These are phyloP conservation scores for Habropoda laboriosa DNA, from an alignment of 1,140 invertebrate species.

Conservation along the genomic window DNA sequence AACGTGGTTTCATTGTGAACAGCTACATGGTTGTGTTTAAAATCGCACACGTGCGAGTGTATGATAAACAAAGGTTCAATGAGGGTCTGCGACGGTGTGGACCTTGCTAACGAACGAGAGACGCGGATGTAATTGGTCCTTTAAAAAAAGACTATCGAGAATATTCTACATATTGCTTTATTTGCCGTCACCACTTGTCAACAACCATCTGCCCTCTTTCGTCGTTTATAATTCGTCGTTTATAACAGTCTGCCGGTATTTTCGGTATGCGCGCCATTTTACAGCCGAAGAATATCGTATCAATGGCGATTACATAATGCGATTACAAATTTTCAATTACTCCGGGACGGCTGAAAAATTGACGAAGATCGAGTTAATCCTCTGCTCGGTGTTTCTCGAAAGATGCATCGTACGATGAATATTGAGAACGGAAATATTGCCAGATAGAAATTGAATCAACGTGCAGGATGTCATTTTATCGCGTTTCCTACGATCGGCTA, in stretches of 20 bases:
- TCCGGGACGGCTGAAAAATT: background rate
- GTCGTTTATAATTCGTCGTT: background rate
- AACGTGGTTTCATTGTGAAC: background rate
- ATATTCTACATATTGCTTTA: slow-evolving; percentile 12
- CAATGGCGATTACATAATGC: too few relatives aligned
- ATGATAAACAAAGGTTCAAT: slow-evolving; percentile 14
- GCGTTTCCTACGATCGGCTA: background rate
- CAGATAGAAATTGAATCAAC: background rate
- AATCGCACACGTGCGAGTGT: background rate
- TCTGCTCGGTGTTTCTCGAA: background rate
- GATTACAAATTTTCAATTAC: background rate
- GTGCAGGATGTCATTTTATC: background rate
- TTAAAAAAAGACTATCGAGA: background rate
- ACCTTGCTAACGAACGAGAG: slow-evolving; percentile 1
- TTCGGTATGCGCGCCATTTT: background rate
- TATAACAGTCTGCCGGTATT: background rate
- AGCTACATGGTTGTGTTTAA: background rate
- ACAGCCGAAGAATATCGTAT: too few relatives aligned
- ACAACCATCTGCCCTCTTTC: too few relatives aligned
- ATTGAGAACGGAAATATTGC: background rate
- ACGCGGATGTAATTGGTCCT: background rate
- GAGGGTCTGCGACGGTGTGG: background rate
- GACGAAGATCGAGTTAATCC: background rate
- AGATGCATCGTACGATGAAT: background rate
- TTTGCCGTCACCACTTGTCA: background rate